phyloP scores from a whole-genome alignment of 2,888 invertebrate genomes.

The Lycocerus yunnanus region DNA sequence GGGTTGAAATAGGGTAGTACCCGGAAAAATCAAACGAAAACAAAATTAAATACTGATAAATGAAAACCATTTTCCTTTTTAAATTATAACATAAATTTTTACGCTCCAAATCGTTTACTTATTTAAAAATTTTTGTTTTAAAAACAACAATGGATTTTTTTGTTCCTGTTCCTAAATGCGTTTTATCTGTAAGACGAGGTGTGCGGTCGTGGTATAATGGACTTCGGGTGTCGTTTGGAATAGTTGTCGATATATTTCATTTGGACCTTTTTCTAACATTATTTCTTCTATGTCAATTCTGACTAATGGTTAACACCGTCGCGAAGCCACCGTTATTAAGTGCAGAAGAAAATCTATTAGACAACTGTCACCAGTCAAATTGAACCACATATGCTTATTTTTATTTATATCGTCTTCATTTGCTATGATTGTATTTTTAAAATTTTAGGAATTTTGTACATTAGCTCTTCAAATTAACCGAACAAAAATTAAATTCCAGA shows the following conservation, averaged over 20 bases:
- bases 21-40: constrained; percentile 30
- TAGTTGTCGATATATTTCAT: constrained; percentile 51
- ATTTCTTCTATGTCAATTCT: constrained; percentile 51
- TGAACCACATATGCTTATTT: constrained; percentile 22
- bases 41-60: constrained; percentile 20
- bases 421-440: not conserved
- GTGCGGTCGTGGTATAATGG: constrained; percentile 39
- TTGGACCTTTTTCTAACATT: constrained; percentile 48
- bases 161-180: constrained; percentile 16
- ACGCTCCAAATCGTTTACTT: not conserved
- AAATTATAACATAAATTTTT: not conserved
- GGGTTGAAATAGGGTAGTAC: constrained; percentile 41
- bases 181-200: constrained; percentile 30
- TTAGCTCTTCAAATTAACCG: not conserved
- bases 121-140: not conserved
- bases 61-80: not conserved
- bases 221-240: constrained; percentile 43
- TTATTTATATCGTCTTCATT: constrained; percentile 11
- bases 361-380: constrained; percentile 43
- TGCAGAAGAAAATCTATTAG: constrained; percentile 50
- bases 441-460: not conserved
- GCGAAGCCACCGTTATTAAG: constrained; percentile 49
- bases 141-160: constrained; percentile 12
- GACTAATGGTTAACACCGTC: constrained; percentile 50
- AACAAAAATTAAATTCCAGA: not conserved